phyloP scores from a whole-genome alignment of 1,140 invertebrate species.

The Cardiocondyla obscurior region DNA sequence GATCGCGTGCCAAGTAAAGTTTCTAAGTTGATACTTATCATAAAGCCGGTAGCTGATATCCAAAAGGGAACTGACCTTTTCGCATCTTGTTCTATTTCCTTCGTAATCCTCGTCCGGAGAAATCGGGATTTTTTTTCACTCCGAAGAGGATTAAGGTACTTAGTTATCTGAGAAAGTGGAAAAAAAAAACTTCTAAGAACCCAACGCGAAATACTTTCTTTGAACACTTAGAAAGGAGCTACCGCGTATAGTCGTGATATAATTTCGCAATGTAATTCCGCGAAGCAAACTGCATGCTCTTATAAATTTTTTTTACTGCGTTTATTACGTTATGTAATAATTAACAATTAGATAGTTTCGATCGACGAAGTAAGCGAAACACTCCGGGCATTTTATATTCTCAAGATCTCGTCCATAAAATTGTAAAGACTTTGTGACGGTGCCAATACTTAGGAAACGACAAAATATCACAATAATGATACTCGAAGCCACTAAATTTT shows the following conservation, averaged over 20 bases:
- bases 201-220: neutral
- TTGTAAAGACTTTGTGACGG: too few relatives aligned
- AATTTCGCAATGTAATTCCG: neutral
- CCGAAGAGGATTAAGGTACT: neutral
- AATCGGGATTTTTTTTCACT: constrained; percentile 53
- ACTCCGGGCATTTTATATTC: too few relatives aligned
- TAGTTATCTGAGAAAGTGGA: neutral
- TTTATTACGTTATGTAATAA: neutral
- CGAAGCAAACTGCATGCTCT: neutral
- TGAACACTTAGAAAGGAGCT: neutral
- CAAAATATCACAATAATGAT: too few relatives aligned
- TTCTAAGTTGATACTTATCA: constrained; percentile 57
- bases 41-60: constrained; percentile 44
- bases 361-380: neutral
- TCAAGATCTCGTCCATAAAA: too few relatives aligned
- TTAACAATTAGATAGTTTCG: neutral
- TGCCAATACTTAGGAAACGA: too few relatives aligned
- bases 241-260: neutral
- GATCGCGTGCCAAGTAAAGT: constrained; percentile 58
- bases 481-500: too few relatives aligned
- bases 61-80: neutral
- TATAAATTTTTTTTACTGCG: neutral
- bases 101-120: neutral
- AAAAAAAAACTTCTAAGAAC: neutral
- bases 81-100: neutral